phyloP scores from a whole-genome alignment of 2,888 invertebrate genomes.

The Sycophila texana region DNA sequence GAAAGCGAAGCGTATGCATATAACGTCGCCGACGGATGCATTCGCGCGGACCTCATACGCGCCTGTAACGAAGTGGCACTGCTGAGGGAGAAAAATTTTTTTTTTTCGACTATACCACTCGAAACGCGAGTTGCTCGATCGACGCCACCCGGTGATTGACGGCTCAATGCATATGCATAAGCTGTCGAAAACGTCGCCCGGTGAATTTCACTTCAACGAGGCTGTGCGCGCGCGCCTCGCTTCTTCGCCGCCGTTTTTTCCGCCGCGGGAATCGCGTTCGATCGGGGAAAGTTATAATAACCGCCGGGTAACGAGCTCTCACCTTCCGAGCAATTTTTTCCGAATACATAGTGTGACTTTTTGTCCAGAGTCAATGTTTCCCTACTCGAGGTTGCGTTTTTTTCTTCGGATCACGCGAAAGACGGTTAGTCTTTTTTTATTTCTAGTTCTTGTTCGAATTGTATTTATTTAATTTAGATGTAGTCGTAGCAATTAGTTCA shows the following conservation, averaged over 20 bases:
- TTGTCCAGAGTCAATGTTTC: background rate
- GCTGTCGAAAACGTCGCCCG: constrained; percentile 16
- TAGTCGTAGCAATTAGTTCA: too few species aligned
- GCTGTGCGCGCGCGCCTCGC: background rate
- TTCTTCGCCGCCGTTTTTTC: constrained; percentile 6
- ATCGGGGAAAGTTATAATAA: constrained; percentile 9
- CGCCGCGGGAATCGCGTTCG: background rate
- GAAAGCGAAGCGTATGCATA: background rate
- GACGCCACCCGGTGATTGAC: constrained; percentile 36
- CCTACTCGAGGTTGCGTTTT: background rate
- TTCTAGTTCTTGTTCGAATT: background rate
- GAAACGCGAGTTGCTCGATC: constrained; percentile 30
- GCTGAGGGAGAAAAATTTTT: background rate
- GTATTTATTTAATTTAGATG: too few species aligned
- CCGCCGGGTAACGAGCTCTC: constrained; percentile 15
- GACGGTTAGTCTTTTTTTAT: background rate
- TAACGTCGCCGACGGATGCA: constrained; percentile 19
- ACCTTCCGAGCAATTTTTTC: background rate
- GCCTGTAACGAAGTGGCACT: constrained; percentile 22
- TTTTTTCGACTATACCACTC: background rate
- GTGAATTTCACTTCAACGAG: too few species aligned
- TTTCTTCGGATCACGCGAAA: background rate
- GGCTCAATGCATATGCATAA: constrained; percentile 47
- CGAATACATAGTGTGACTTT: background rate
- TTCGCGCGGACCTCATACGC: background rate